A percentile compares a stretch with the other conserved stretches of the same genome.
Evolutionary conservation across 2,113 vertebrate species (phyloP).

Genomic region (Colius striatus): DNA sequence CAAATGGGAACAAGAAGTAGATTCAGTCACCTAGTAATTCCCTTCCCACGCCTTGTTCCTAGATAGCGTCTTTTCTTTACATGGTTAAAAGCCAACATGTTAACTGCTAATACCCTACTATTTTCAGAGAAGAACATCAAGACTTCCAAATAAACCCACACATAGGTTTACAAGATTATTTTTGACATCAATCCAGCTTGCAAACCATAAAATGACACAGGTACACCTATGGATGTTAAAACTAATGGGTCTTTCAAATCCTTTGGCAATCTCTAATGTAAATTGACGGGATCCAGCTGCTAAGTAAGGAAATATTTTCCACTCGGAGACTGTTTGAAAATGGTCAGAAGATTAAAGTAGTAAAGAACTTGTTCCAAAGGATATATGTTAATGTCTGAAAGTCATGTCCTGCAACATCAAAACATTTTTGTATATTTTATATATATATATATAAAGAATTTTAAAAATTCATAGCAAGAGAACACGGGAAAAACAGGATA

Average conservation of each 20-base stretch:
- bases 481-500: neutral
- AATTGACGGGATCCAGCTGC: constrained; percentile 30
- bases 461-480: neutral
- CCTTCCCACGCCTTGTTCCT: neutral
- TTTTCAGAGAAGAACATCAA: constrained; percentile 55
- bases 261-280: constrained; percentile 31
- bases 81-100: neutral
- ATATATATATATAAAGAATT: neutral
- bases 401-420: neutral
- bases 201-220: constrained; percentile 12
- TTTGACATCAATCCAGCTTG: neutral
- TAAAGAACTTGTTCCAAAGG: neutral
- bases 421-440: neutral
- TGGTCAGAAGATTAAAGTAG: neutral
- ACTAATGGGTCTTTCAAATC: constrained; percentile 22
- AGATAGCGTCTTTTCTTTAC: constrained; percentile 47
- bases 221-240: constrained; percentile 27
- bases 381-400: neutral
- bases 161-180: neutral
- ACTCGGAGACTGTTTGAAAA: constrained; percentile 29
- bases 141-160: constrained; percentile 22
- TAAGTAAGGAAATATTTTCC: constrained; percentile 46
- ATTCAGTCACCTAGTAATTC: neutral
- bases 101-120: neutral
- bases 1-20: constrained; percentile 2